Percentiles rank a stretch among this genome's conserved stretches.
phyloP scores from a whole-genome alignment of 2,888 invertebrate genomes.

The Drosophila subquinaria region DNA sequence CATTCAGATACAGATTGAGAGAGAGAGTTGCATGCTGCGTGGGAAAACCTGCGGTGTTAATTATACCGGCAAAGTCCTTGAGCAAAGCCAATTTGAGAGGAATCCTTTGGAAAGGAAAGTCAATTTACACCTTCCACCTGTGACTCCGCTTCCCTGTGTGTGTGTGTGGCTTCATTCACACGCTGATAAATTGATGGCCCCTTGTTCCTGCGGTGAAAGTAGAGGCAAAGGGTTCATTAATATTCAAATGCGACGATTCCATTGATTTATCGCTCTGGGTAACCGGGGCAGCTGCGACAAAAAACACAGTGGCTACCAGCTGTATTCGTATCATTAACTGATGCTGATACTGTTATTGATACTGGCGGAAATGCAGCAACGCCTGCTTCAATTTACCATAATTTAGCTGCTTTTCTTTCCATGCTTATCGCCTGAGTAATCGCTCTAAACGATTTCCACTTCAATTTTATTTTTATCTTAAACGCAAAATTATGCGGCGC shows the following conservation, averaged over 20 bases:
- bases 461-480: conserved; percentile 34
- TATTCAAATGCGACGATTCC: conserved; percentile 69
- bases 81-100: conserved; percentile 30
- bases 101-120: conserved; percentile 68
- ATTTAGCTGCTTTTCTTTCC: conserved; percentile 40
- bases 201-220: conserved; percentile 60
- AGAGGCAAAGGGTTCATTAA: conserved; percentile 71
- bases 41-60: conserved; percentile 82
- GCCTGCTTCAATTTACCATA: conserved; percentile 53
- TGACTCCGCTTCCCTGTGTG: conserved; percentile 41
- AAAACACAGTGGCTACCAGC: conserved; percentile 35
- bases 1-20: conserved; percentile 5
- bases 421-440: conserved; percentile 43
- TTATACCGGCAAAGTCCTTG: conserved; percentile 67
- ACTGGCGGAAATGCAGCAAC: conserved; percentile 44
- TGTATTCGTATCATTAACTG: conserved; percentile 19
- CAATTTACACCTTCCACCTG: conserved; percentile 73
- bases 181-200: conserved; percentile 73
- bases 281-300: conserved; percentile 52
- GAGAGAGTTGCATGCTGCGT: conserved; percentile 59
- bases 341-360: conserved; percentile 10
- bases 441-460: conserved; percentile 51
- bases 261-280: conserved; percentile 66
- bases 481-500: conserved; percentile 42
- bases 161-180: conserved; percentile 83